Evolutionary conservation across 1,140 invertebrate genomes (phyloP), one percentile per base, ranked within the genome.

Genomic region (Drosophila truncata): DNA sequence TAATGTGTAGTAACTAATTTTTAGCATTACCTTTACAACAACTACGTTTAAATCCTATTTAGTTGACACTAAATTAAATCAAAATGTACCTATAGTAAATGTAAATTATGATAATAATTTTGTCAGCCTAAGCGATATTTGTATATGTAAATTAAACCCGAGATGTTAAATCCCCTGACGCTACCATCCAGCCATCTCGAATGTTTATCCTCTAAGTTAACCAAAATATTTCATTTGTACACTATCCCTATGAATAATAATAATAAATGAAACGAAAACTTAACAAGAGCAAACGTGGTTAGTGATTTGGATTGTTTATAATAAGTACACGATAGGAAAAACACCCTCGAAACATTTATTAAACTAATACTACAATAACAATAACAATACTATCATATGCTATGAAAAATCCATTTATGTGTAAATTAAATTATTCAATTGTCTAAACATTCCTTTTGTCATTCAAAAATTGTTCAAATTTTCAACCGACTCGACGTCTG

Each of bases 91-190:
- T 88, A 67, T 70, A 90, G 82, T 90, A 88, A 90, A 85, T 90
- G 85, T 88, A 88, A 88, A 88, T 88, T 90, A 88, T 67, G 85
- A 88, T 88, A 88, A 88, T 90, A 88, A 88, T 90, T 88, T 88
- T 84, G 47, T 60, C 62, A 78, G 55, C 59, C 49, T 73, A 87
- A 80, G 76, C 80, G 64, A 54, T 54, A 54, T 54, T 80, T 66
- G 73, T 54, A 80, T 66, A 73, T 80, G 60, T 70, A 70, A 64
- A 55, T 62, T 46, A 50, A 49, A 29, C n/a, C 18, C 14, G 33
- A 52, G 23, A 46, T 27, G 47, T 46, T 37, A 27, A 35, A 11
- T 18, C 25, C 49, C 35, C 25, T 5, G 7, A 18, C 18, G 49
- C 33, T 44, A 37, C 23, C 31, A 33, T 71, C 29, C 27, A 55